A percentile compares a stretch with the other conserved stretches of the same genome.
phyloP scores from a whole-genome alignment of 1,140 invertebrate genomes.

The Aphis gossypii region DNA sequence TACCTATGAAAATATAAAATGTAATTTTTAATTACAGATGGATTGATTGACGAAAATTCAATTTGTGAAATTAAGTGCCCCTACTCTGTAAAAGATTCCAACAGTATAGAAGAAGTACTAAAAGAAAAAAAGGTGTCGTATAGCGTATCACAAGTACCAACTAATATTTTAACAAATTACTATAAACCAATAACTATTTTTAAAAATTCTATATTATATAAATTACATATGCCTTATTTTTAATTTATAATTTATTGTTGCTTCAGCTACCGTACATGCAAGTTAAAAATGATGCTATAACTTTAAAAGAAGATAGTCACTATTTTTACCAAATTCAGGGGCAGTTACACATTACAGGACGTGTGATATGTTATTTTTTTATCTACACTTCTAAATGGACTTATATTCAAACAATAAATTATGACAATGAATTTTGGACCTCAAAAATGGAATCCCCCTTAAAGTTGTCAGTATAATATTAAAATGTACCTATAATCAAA shows the following conservation, averaged over 20 bases:
- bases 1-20: background rate
- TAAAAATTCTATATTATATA: background rate
- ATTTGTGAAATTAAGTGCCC: constrained; percentile 4
- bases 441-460: background rate
- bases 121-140: too few species aligned
- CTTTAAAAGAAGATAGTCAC: background rate
- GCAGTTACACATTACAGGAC: constrained; percentile 23
- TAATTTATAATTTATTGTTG: background rate
- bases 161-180: too few species aligned
- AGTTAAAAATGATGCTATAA: background rate
- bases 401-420: too few species aligned
- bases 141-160: too few species aligned
- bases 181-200: too few species aligned
- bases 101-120: too few species aligned
- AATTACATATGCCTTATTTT: background rate
- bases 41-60: background rate
- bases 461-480: background rate
- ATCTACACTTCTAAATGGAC: constrained; percentile 22
- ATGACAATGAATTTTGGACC: too few species aligned
- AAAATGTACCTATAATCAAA: background rate
- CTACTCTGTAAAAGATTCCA: too few species aligned
- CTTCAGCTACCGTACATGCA: background rate
- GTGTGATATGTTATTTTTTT: constrained; percentile 19
- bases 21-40: constrained; percentile 2
- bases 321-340: constrained; percentile 25